Evolutionary conservation across 2,888 invertebrate genomes (phyloP).

Genomic region (Chrysolina oricalcia): DNA sequence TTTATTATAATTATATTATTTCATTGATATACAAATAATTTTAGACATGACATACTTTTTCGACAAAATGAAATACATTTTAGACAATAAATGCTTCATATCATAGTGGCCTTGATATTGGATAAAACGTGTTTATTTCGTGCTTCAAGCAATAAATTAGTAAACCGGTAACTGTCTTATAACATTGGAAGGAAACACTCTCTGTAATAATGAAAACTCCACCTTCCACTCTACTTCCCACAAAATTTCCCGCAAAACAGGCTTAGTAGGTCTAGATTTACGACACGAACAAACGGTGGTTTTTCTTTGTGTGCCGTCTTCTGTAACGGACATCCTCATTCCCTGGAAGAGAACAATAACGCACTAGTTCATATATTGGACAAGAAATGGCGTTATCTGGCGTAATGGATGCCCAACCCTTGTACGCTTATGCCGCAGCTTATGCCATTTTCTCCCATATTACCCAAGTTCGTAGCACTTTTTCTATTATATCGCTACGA

Average conservation of each 20-base stretch:
- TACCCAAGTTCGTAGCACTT: slow-evolving; percentile 45
- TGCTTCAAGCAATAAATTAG: too few species aligned
- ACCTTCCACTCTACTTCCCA: neutral
- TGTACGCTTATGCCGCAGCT: slow-evolving; percentile 42
- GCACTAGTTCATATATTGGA: slow-evolving; percentile 11
- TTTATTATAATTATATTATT: too few species aligned
- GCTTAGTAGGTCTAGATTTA: slow-evolving; percentile 7
- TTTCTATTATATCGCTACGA: slow-evolving; percentile 44
- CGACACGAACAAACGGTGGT: neutral
- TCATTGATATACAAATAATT: too few species aligned
- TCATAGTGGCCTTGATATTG: too few species aligned
- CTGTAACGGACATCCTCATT: slow-evolving; percentile 6
- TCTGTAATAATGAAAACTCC: neutral
- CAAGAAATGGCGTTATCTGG: slow-evolving; percentile 5
- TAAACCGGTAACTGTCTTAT: too few species aligned
- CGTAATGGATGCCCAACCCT: slow-evolving; percentile 55
- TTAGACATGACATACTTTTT: too few species aligned
- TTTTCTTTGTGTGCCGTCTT: neutral
- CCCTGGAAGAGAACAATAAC: slow-evolving; percentile 3
- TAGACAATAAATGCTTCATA: too few species aligned
- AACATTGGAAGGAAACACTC: neutral
- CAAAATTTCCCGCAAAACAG: neutral
- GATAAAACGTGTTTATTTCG: too few species aligned
- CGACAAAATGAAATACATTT: too few species aligned
- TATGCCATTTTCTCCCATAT: slow-evolving; percentile 44